Conservation (phyloP, 37 sponge, comb jelly and placozoan genomes). For the Bolinopsis microptera region DNA sequence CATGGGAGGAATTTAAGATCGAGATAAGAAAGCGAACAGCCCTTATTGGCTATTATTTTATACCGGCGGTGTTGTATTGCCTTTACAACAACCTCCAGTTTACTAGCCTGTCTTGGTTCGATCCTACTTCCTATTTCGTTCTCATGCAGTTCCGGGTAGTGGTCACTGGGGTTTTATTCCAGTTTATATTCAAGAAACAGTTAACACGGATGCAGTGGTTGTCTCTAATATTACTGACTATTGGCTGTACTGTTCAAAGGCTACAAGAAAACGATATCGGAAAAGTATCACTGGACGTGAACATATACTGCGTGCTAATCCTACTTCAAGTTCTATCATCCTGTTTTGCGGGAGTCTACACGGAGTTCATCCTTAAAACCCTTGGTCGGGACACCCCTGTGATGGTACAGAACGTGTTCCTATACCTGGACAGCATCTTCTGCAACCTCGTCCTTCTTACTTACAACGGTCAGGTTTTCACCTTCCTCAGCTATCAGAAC, state of each 20-base stretch:
- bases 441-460: slow-evolving; percentile 57
- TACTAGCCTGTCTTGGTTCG: slow-evolving; percentile 24
- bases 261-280: neutral
- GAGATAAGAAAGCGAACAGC: neutral
- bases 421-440: slow-evolving; percentile 63
- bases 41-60: slow-evolving; percentile 52
- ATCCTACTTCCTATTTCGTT: slow-evolving; percentile 68
- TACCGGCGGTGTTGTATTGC: slow-evolving; percentile 67
- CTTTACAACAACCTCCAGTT: slow-evolving; percentile 68
- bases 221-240: slow-evolving; percentile 67
- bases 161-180: slow-evolving; percentile 66
- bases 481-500: neutral
- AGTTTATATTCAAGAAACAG: slow-evolving; percentile 64
- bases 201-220: slow-evolving; percentile 67
- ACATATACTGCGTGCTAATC: neutral
- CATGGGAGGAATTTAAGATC: neutral
- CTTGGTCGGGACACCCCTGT: neutral
- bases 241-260: slow-evolving; percentile 56
- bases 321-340: slow-evolving; percentile 49
- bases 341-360: slow-evolving; percentile 68
- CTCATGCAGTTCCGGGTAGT: slow-evolving; percentile 68
- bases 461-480: neutral
- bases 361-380: slow-evolving; percentile 60
- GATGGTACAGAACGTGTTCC: slow-evolving; percentile 67
- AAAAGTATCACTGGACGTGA: neutral